Base-by-base conservation (phyloP, 2,113 vertebrate genomes). In the Osmerus mordax region DNA sequence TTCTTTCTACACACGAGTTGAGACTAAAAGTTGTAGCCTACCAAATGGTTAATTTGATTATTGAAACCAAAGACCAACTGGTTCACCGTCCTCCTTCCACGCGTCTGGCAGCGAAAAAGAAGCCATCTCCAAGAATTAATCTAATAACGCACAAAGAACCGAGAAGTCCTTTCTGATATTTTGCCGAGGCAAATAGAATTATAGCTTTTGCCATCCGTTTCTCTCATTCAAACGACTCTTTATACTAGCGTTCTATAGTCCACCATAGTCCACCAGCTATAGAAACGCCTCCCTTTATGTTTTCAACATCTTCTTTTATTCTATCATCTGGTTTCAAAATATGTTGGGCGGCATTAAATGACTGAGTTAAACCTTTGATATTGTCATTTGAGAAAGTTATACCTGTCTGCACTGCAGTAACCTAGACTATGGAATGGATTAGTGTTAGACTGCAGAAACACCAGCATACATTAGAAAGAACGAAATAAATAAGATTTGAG, bases 31-130 rank as follows among this genome's bases (percentile, higher is more conserved):
- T 96, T 97, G 95, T 94, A 91, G 84, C 66, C 52, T 55, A 92
- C 90, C 94, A 95, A 97, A 97, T 95, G 93, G 92, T 93, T 99
- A 96, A 99, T 99, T 95, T 90, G 91, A 99, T 99, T 99, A 98
- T 87, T 92, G 85, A 87, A 93, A 93, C 94, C 94, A 96, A 95
- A 95, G 95, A 94, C 94, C 96, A 96, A 97, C 95, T 95, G 97
- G 93, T 91, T 88, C 94, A 90, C 92, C 94, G 90, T 94, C 95
- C 93, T 94, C 95, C 93, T 92, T 96, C 94, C 97, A 98, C 97
- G 97, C 95, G 97, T 95, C 96, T 96, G 95, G 93, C 91, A 87
- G 90, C 87, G 90, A 84, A 86, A 92, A 93, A 92, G 91, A 92
- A 87, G 91, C 92, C 93, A 94, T 94, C 93, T 94, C 90, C 89